These are phyloP conservation scores for Eupithecia tripunctaria DNA, from an alignment of 2,888 invertebrate genomes.

Conservation along the genomic window DNA sequence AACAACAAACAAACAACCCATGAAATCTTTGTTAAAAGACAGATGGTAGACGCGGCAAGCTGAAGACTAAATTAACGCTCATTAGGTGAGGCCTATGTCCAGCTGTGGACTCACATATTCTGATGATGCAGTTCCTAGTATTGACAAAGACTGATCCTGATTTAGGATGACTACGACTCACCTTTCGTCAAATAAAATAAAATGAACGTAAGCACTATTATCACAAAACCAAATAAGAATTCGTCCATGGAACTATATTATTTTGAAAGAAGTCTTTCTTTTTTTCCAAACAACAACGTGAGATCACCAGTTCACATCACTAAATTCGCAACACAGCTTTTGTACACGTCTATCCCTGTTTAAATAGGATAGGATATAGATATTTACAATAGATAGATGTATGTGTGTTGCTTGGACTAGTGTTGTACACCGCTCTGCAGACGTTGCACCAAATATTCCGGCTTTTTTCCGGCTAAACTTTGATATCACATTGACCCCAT, in stretches of 20 bases:
- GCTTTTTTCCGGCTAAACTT: no score
- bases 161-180: neutral
- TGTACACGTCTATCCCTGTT: neutral
- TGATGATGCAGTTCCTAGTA: no score
- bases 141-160: no score
- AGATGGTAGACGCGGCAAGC: no score
- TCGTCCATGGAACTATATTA: constrained; percentile 15
- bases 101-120: no score
- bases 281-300: neutral
- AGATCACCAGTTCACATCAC: neutral
- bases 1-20: no score
- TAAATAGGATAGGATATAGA: neutral
- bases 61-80: no score
- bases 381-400: neutral
- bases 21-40: no score
- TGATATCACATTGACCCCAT: no score
- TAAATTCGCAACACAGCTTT: neutral
- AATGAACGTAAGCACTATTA: constrained; percentile 13
- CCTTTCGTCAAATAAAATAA: constrained; percentile 13
- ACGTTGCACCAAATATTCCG: neutral
- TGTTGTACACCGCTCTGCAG: neutral
- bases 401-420: neutral
- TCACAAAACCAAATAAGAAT: constrained; percentile 5
- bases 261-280: neutral
- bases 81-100: no score